Percentiles rank a stretch among this genome's conserved stretches.
Conservation (phyloP, 2,113 vertebrate species). For the Siniperca chuatsi region DNA sequence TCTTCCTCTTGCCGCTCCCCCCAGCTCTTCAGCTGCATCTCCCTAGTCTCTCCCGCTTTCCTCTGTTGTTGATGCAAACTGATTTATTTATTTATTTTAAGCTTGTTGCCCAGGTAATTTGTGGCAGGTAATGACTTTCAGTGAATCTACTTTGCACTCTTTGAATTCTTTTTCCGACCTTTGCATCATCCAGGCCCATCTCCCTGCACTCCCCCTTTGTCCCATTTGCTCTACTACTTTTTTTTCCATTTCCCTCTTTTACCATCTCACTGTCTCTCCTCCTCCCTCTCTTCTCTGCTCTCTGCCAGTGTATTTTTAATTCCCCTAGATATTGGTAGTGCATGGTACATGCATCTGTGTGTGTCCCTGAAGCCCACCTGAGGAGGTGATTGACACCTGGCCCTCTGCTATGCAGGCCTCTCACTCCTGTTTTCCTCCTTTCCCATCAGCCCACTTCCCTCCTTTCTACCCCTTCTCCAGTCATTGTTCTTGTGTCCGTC, state of each 20-base stretch:
- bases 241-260: slow-evolving; percentile 43
- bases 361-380: slow-evolving; percentile 89
- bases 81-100: slow-evolving; percentile 83
- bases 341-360: slow-evolving; percentile 76
- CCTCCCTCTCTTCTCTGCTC: slow-evolving; percentile 69
- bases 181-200: slow-evolving; percentile 63
- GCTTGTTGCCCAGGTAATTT: slow-evolving; percentile 96
- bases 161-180: slow-evolving; percentile 75
- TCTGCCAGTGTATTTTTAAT: slow-evolving; percentile 79
- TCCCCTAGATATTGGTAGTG: slow-evolving; percentile 91
- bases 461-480: slow-evolving; percentile 34
- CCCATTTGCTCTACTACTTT: slow-evolving; percentile 61
- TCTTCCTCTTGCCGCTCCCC: neutral
- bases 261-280: slow-evolving; percentile 41
- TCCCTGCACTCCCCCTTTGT: slow-evolving; percentile 64
- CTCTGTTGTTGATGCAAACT: slow-evolving; percentile 75
- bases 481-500: slow-evolving; percentile 47
- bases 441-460: slow-evolving; percentile 75
- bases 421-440: slow-evolving; percentile 82
- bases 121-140: slow-evolving; percentile 95
- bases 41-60: slow-evolving; percentile 56
- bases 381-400: slow-evolving; percentile 92
- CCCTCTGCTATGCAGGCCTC: slow-evolving; percentile 89
- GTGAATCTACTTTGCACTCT: slow-evolving; percentile 91
- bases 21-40: slow-evolving; percentile 60